Evolutionary conservation across 2,113 vertebrate genomes (phyloP).

Genomic region (Heloderma charlesbogerti): DNA sequence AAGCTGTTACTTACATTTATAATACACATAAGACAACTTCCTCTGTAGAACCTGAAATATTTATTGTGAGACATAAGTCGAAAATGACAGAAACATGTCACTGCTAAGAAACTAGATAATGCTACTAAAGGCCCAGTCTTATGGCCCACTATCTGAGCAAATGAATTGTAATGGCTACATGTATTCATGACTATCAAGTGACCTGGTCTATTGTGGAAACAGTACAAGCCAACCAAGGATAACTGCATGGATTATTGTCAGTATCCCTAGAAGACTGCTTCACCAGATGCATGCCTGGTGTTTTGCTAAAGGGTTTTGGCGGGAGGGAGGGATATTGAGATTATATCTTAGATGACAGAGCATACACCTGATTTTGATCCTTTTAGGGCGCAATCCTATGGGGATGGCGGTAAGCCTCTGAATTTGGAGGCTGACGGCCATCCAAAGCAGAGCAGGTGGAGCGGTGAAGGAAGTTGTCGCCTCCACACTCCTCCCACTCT

Average conservation of each 20-base stretch:
- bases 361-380: background rate
- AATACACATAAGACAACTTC: background rate
- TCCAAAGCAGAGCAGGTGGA: too few relatives aligned
- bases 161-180: background rate
- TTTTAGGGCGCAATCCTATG: background rate
- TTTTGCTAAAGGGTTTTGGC: background rate
- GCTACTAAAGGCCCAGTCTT: background rate
- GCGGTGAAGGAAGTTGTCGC: too few relatives aligned
- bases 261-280: background rate
- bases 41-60: slow-evolving; percentile 4
- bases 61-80: background rate
- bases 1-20: slow-evolving; percentile 12
- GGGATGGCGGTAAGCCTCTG: too few relatives aligned
- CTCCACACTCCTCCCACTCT: too few relatives aligned
- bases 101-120: background rate
- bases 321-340: background rate
- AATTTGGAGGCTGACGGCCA: too few relatives aligned
- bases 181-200: background rate
- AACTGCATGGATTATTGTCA: background rate
- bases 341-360: background rate
- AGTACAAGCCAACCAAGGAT: background rate
- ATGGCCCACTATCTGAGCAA: background rate
- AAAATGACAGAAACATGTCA: background rate
- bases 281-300: background rate
- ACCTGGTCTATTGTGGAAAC: background rate